A percentile compares a stretch with the other conserved stretches of the same genome.
Conservation (phyloP, 2,797 vertebrate genomes). For the Bufotes viridis region DNA sequence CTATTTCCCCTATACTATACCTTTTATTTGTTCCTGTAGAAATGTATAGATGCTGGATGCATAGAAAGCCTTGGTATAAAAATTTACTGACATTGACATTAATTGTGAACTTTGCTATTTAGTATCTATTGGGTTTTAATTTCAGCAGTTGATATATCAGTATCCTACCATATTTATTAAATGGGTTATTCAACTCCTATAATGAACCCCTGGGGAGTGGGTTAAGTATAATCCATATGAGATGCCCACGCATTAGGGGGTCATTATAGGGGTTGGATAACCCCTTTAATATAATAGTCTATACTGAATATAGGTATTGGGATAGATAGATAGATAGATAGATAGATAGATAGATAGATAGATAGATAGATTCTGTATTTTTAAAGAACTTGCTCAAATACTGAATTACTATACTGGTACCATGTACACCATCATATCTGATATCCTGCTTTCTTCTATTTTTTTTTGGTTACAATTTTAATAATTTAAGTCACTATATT, state of each 20-base stretch:
- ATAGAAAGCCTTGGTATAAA: background rate
- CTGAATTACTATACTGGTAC: background rate
- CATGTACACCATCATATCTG: background rate
- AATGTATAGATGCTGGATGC: slow-evolving; percentile 16
- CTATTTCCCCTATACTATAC: slow-evolving; percentile 44
- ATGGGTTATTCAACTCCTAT: too few species aligned
- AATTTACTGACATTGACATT: background rate
- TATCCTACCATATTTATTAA: background rate
- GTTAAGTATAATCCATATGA: too few species aligned
- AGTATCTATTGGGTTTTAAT: background rate
- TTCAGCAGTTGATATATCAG: background rate
- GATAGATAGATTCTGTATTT: background rate
- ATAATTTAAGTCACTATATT: background rate
- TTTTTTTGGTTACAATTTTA: background rate
- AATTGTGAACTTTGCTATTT: background rate
- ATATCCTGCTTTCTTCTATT: background rate
- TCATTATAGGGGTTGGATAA: too few species aligned
- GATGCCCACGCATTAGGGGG: too few species aligned
- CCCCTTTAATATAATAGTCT: too few species aligned
- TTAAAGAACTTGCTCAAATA: background rate
- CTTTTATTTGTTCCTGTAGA: slow-evolving; percentile 52
- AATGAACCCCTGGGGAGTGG: too few species aligned
- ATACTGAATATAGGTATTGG: too few species aligned
- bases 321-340: too few species aligned
- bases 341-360: background rate